Evolutionary conservation across 2,113 vertebrate genomes (phyloP).

Genomic region (Puma concolor): DNA sequence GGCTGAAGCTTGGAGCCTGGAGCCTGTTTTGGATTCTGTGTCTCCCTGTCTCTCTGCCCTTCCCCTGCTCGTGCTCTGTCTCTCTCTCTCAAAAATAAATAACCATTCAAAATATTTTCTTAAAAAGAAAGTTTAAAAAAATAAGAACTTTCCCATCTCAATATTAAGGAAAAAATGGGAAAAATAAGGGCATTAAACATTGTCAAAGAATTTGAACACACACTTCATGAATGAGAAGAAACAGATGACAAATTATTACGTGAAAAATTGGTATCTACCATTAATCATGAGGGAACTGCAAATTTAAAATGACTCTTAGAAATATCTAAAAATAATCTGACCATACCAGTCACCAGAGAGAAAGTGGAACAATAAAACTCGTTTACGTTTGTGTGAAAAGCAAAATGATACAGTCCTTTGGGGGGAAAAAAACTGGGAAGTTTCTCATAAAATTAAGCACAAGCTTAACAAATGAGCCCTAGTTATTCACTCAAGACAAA

Average conservation of each 20-base stretch:
- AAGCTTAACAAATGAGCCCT: neutral
- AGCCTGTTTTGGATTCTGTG: too few species aligned
- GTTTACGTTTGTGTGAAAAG: neutral
- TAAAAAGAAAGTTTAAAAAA: too few species aligned
- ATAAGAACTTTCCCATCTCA: neutral
- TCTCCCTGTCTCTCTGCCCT: too few species aligned
- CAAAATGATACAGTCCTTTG: fast-evolving
- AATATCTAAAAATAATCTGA: neutral
- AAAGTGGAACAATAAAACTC: too few species aligned
- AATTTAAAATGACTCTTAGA: neutral
- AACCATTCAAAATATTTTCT: too few species aligned
- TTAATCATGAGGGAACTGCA: neutral
- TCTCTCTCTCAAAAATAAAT: too few species aligned
- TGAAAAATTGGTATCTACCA: neutral
- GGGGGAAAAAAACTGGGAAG: too few species aligned
- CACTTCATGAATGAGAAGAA: neutral
- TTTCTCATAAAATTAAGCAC: neutral
- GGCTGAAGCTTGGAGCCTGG: too few species aligned
- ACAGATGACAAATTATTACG: neutral
- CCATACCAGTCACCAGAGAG: too few species aligned
- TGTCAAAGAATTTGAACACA: neutral
- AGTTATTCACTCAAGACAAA: neutral
- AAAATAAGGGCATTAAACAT: neutral
- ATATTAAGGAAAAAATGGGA: neutral
- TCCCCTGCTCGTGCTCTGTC: too few species aligned